These are phyloP conservation scores for Hirtodrosophila alboralis DNA, from an alignment of 2,888 invertebrate species.

Conservation along the genomic window DNA sequence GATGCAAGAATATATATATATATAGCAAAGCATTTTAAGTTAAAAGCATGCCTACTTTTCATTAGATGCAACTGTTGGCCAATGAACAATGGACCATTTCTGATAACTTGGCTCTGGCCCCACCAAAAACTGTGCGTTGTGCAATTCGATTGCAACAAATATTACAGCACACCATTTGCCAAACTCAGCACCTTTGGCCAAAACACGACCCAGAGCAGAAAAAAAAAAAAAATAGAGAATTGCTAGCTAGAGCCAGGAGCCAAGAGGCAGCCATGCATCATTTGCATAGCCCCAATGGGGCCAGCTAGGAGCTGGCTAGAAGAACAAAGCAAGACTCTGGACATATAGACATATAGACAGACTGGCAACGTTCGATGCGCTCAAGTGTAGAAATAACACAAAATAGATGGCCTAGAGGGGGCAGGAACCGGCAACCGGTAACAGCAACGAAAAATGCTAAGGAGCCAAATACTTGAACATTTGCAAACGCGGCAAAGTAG, in stretches of 20 bases:
- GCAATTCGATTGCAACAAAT: conserved; percentile 62
- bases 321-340: conserved; percentile 29
- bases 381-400: conserved; percentile 66
- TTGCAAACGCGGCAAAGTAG: conserved; percentile 79
- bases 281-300: conserved; percentile 57
- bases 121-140: conserved; percentile 45
- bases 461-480: conserved; percentile 77
- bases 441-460: conserved; percentile 63
- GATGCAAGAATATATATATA: not conserved
- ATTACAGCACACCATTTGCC: conserved; percentile 69
- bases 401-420: conserved; percentile 46
- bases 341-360: conserved; percentile 28
- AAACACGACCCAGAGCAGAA: conserved; percentile 52
- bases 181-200: conserved; percentile 63
- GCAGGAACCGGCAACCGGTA: conserved; percentile 37
- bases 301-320: conserved; percentile 21
- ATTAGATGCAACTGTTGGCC: conserved; percentile 59
- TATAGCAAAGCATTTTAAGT: conserved; percentile 8
- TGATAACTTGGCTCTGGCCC: conserved; percentile 33
- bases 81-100: conserved; percentile 60
- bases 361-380: conserved; percentile 63
- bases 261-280: conserved; percentile 51
- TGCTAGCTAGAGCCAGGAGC: conserved; percentile 18
- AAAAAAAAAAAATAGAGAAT: conserved; percentile 24
- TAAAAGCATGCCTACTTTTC: conserved; percentile 38